Base-by-base conservation (phyloP, 2,113 vertebrate species). In the Oryctolagus cuniculus region DNA sequence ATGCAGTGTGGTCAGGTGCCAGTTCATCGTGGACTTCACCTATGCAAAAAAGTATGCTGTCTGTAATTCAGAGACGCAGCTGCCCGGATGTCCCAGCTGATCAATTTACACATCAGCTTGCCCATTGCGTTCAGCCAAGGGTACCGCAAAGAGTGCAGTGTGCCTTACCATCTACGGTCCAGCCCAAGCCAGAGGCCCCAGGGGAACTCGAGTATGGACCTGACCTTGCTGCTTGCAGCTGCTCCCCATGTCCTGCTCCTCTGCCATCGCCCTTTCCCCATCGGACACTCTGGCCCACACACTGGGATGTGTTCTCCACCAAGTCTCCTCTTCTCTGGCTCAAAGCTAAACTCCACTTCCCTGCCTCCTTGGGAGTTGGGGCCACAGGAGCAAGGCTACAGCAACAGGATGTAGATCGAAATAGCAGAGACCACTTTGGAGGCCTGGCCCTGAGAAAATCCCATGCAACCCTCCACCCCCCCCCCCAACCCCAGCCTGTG, bases 361-460 rank as follows among this genome's bases (percentile, higher is more conserved):
- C n/a, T 80, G 78, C 29, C 44, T 80, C 27, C 63, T 82, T 29
- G 36, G 31, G 17, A 25, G 21, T 0, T 10, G 38, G 49, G 34
- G 9, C 34, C 67, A 1, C 10, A 24, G 17, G 63, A 75, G 21
- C 22, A 61, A 27, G 70, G 75, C 63, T 72, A 63, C 15, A 31
- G 10, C 0, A 9, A 6, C 3, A 22, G 17, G 12, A 21, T 15
- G 21, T 2, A 19, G 66, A 27, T 29, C 31, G 11, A 78, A 15
- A 17, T 64, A 64, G 44, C n/a, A 49, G 10, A 10, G 1, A 24
- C 58, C 49, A 13, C 44, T 80, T 16, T n/a, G 3, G 44, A 19
- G 38, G n/a, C 55, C 31, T 55, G 22, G 19, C n/a, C 24, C 78
- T 64, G 73, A 15, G 49, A 72, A 55, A 36, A 31, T 6, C 31